Evolutionary conservation across 2,797 vertebrate species (phyloP), one percentile per base, ranked within the genome.

Genomic region (Pseudopleuronectes americanus): DNA sequence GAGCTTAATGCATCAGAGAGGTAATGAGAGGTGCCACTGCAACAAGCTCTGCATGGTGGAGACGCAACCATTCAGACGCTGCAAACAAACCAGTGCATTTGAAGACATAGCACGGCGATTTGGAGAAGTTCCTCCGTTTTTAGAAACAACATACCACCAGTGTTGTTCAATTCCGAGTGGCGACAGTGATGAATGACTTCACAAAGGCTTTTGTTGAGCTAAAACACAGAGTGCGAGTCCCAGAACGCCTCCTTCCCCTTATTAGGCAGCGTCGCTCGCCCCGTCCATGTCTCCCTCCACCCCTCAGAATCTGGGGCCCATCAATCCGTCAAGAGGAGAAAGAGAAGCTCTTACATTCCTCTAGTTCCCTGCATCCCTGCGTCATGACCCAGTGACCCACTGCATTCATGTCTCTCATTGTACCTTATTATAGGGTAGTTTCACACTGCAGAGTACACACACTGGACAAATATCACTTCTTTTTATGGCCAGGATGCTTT

Each of bases 251-350:
- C 76, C 41, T 84, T 67, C 58, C 70, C 80, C 82, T 86, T 80
- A 83, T 90, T 89, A 86, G 79, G 80, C 74, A 57, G 71, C 71
- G 65, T 84, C 87, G 85, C 76, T 74, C 33, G 10, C 77, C 1
- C 64, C 8, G 52, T 81, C n/a, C 76, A 77, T 53, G 76, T 84
- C 23, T 77, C 64, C 71, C 72, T 68, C 79, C 79, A 47, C 62
- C 83, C 80, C 80, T 62, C 48, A 67, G 87, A 89, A 90, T 84
- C 90, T 83, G 87, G 80, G 78, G 49, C 78, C 87, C 85, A 89
- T 92, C 89, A 90, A 89, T 92, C 87, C 53, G 22, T 90, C 89
- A 91, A 17, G 56, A 63, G 53, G 63, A 83, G 79, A 91, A 86
- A 87, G 74, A 85, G 74, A 77, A 68, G 72, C 57, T 52, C 68